Percentiles rank a stretch among this genome's conserved stretches.
These are phyloP conservation scores for Trematomus bernacchii DNA, from an alignment of 2,797 vertebrate species.

Conservation along the genomic window DNA sequence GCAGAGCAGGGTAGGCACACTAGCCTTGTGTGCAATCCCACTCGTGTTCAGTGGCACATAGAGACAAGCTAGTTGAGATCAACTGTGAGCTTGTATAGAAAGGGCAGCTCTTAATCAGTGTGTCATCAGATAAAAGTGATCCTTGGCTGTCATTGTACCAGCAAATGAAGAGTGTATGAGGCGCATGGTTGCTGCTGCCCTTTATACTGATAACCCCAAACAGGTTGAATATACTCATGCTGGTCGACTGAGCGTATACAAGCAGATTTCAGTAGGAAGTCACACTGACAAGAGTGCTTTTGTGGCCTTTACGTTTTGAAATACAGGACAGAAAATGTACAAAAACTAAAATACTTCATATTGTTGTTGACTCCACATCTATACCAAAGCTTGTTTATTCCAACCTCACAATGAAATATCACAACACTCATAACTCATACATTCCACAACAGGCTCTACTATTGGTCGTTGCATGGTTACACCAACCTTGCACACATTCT, in stretches of 20 bases:
- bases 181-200: conserved; percentile 17
- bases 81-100: conserved; percentile 32
- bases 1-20: conserved; percentile 8
- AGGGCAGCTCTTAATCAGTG: conserved; percentile 45
- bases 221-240: conserved; percentile 31
- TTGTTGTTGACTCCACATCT: background rate
- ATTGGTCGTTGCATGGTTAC: background rate
- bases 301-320: background rate
- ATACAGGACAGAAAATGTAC: background rate
- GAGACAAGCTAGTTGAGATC: conserved; percentile 35
- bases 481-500: background rate
- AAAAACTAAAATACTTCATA: background rate
- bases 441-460: background rate
- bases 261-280: conserved; percentile 21
- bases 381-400: background rate
- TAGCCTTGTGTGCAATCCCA: conserved; percentile 24
- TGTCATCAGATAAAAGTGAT: conserved; percentile 57
- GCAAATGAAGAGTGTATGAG: conserved; percentile 21
- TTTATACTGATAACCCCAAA: conserved; percentile 27
- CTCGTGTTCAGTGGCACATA: conserved; percentile 29
- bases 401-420: background rate
- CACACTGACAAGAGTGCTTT: conserved; percentile 5
- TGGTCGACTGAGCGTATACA: conserved; percentile 3
- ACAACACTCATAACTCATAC: background rate
- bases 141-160: conserved; percentile 43